Conservation (phyloP, 2,113 vertebrate genomes). For the Nipponia nippon region DNA sequence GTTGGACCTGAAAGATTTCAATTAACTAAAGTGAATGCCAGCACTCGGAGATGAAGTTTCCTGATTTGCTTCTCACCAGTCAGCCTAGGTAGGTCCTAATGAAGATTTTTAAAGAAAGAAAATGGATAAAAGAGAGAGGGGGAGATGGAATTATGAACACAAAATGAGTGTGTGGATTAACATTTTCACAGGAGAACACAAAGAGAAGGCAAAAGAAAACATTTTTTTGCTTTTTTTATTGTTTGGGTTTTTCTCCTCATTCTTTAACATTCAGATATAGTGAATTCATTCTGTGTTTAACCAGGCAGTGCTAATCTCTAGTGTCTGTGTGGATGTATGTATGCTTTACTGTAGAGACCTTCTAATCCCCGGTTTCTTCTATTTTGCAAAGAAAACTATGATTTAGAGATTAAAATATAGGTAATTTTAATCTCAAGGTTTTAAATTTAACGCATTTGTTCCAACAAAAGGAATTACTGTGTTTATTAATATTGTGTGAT, state of each 20-base stretch:
- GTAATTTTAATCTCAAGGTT: background rate
- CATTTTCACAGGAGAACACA: background rate
- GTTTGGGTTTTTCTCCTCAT: background rate
- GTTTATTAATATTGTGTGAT: background rate
- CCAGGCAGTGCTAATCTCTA: background rate
- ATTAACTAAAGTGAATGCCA: conserved; percentile 8
- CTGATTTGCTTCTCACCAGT: background rate
- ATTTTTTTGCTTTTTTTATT: background rate
- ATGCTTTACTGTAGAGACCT: background rate
- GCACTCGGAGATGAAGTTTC: background rate
- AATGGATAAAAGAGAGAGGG: background rate
- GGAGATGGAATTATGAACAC: background rate
- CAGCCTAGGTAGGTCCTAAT: background rate
- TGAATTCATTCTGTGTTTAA: background rate
- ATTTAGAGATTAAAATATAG: background rate
- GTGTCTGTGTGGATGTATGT: background rate
- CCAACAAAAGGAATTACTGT: background rate
- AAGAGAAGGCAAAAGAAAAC: background rate
- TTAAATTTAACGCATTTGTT: background rate
- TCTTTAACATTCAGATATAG: background rate
- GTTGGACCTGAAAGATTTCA: conserved; percentile 21
- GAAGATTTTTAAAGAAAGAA: background rate
- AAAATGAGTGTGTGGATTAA: background rate
- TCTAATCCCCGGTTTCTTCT: background rate
- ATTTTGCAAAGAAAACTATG: background rate